phyloP scores from a whole-genome alignment of 2,113 vertebrate species.

The Prunella himalayana region DNA sequence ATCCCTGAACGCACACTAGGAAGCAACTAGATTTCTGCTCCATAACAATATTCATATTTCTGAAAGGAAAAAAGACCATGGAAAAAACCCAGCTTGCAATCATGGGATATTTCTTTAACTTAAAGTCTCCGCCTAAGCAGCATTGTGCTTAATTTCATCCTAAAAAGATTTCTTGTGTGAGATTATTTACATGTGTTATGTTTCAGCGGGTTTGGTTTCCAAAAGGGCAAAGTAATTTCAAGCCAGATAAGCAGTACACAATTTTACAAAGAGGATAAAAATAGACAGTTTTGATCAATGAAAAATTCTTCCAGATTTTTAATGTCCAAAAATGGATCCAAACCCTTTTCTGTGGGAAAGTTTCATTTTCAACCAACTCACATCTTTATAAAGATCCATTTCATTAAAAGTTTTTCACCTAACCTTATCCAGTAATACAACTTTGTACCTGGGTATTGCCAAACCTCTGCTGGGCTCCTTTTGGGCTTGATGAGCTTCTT shows the following conservation, averaged over 20 bases:
- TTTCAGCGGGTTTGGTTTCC: neutral
- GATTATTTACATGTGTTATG: neutral
- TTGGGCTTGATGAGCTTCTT: neutral
- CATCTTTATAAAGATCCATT: neutral
- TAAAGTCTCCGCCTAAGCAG: neutral
- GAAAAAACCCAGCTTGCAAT: neutral
- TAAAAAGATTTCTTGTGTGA: neutral
- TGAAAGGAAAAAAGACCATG: neutral
- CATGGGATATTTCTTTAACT: neutral
- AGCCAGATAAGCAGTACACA: neutral
- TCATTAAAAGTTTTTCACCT: neutral
- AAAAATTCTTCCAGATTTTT: slow-evolving; percentile 1
- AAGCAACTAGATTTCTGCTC: neutral
- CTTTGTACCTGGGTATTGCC: neutral
- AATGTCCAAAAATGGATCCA: neutral
- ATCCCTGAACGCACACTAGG: neutral
- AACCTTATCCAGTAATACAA: neutral
- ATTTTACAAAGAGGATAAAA: neutral
- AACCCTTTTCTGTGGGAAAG: neutral
- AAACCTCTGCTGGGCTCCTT: neutral
- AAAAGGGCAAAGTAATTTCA: neutral
- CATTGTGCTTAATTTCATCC: neutral
- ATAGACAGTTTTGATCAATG: neutral
- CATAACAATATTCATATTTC: neutral
- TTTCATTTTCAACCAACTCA: neutral